These are phyloP conservation scores for Megaleporinus macrocephalus DNA, from an alignment of 2,113 vertebrate species.

Conservation along the genomic window DNA sequence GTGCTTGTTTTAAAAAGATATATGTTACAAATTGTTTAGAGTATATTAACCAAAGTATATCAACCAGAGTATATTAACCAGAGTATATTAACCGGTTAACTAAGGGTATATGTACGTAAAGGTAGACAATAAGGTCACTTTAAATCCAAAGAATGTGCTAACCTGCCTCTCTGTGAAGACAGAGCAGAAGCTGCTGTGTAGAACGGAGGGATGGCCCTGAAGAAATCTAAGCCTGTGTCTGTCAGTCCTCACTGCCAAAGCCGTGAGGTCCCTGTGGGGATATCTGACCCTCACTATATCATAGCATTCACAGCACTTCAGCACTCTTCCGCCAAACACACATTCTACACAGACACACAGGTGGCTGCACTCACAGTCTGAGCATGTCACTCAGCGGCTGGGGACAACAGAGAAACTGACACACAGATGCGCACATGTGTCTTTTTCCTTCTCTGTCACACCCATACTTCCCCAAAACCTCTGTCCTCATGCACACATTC, in stretches of 20 bases:
- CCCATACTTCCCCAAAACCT: constrained; percentile 35
- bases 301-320: constrained; percentile 66
- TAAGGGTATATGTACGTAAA: no score
- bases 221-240: constrained; percentile 54
- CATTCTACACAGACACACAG: constrained; percentile 54
- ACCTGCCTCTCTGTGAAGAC: constrained; percentile 6
- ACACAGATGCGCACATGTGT: constrained; percentile 16
- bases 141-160: neutral
- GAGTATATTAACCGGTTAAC: no score
- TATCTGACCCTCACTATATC: constrained; percentile 63
- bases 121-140: neutral
- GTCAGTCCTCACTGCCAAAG: constrained; percentile 55
- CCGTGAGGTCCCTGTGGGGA: constrained; percentile 65
- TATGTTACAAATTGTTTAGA: no score
- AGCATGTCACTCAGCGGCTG: constrained; percentile 65
- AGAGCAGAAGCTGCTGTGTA: neutral
- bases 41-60: no score
- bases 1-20: no score
- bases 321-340: constrained; percentile 51
- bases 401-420: constrained; percentile 17
- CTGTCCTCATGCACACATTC: neutral
- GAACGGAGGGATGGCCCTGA: neutral
- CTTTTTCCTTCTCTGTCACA: neutral
- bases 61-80: no score
- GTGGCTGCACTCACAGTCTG: constrained; percentile 62